Evolutionary conservation across 2,797 vertebrate species (phyloP).

Genomic region (Ctenopoma multispine): DNA sequence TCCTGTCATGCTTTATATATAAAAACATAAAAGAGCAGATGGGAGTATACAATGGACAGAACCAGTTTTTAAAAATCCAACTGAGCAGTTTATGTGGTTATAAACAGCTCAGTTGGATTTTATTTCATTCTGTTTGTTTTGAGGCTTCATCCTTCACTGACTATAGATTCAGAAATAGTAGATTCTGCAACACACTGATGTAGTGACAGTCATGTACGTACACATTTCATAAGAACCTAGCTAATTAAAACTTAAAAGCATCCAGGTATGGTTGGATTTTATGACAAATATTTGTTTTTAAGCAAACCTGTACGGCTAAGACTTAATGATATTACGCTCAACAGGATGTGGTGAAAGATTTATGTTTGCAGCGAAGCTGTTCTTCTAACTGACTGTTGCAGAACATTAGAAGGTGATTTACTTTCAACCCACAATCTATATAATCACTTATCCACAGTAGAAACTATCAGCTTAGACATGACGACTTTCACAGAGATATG

Average conservation of each 20-base stretch:
- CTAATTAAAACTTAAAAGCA: no score
- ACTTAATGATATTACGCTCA: background rate
- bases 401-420: background rate
- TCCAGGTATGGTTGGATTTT: background rate
- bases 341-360: slow-evolving; percentile 63
- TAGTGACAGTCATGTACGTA: background rate
- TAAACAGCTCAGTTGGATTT: background rate
- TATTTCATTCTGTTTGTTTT: background rate
- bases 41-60: no score
- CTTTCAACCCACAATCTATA: background rate
- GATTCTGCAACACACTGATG: background rate
- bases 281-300: background rate
- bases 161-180: background rate
- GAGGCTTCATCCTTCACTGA: background rate
- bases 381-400: background rate
- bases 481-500: background rate
- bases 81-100: background rate
- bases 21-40: no score
- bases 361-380: background rate
- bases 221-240: no score
- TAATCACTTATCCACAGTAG: background rate
- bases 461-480: background rate
- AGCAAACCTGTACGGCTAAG: background rate
- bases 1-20: background rate
- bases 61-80: background rate